Evolutionary conservation across 2,113 vertebrate species (phyloP), one percentile per base, ranked within the genome.

Genomic region (Anoplopoma fimbria): DNA sequence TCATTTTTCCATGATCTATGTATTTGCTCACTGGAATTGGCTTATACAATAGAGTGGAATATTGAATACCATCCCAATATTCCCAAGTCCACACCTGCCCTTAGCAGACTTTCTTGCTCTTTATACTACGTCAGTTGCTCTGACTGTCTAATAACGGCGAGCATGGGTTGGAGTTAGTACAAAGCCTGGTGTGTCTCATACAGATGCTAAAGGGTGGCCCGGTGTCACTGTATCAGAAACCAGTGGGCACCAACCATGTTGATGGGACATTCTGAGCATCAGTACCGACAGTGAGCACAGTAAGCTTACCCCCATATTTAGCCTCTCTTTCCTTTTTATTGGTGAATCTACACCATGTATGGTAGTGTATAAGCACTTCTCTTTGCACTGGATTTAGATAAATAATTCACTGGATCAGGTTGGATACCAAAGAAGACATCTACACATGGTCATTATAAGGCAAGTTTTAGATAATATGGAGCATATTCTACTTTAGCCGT

Each of bases 21-120:
- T 27, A 36, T 63, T 15, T 71, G 27, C n/a, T 64, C 53, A 51
- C 72, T 36, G 65, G 23, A 68, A 65, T 34, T 75, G 45, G 21
- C 65, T 79, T 75, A 88, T 65, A 15, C 42, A 83, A 79, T 64
- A 34, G 69, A 64, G 45, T 47, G 34, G 49, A 53, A 64, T 85
- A 88, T 64, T 76, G 77, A 87, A 83, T 75, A 38, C 10, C 23
- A 55, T 45, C 42, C 42, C 15, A 45, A 45, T 55, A 10, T 12
- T 17, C 42, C 42, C 42, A 9, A 9, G 49, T 51, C 19, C 21
- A 51, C 21, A 51, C 3, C 19, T 51, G 19, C 49, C 49, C 49
- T 51, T 21, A 9, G 21, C 8, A 23, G 4, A 47, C 45, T 47
- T 47, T 47, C 45, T 19, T 47, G 53, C 10, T 55, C 53, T 55